Percentiles rank a stretch among this genome's conserved stretches.
These are phyloP conservation scores for Antigone vipio DNA, from an alignment of 2,113 vertebrate species.

Conservation along the genomic window DNA sequence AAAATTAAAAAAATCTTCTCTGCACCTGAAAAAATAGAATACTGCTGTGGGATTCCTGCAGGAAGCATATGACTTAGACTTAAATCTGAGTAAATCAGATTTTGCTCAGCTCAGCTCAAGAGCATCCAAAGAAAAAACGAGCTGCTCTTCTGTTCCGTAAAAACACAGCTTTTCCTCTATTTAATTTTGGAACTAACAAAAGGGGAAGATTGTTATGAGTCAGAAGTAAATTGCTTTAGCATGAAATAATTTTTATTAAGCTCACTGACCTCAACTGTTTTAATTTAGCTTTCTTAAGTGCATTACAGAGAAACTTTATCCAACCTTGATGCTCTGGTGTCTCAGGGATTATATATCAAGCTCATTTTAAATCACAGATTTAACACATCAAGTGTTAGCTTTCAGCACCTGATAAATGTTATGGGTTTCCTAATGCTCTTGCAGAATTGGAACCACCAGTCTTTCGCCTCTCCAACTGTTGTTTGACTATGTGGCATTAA, in stretches of 20 bases:
- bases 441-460: slow-evolving; percentile 10
- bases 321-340: slow-evolving; percentile 13
- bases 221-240: slow-evolving; percentile 1
- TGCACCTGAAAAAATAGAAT: slow-evolving; percentile 52
- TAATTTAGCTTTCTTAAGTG: slow-evolving; percentile 39
- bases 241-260: slow-evolving; percentile 1
- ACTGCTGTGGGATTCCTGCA: not conserved
- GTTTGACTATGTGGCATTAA: slow-evolving; percentile 10
- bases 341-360: slow-evolving; percentile 12
- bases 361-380: slow-evolving; percentile 38
- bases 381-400: slow-evolving; percentile 40
- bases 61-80: not conserved
- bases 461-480: not conserved
- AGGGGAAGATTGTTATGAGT: not conserved
- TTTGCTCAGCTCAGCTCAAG: slow-evolving; percentile 19
- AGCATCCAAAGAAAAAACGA: not conserved
- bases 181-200: slow-evolving; percentile 9
- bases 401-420: slow-evolving; percentile 53
- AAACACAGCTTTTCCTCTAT: slow-evolving; percentile 7
- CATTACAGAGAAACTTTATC: slow-evolving; percentile 13
- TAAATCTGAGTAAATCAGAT: slow-evolving; percentile 45
- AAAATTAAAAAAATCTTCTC: not conserved
- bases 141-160: not conserved
- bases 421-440: slow-evolving; percentile 18
- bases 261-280: slow-evolving; percentile 28